phyloP scores from a whole-genome alignment of 2,113 vertebrate genomes.

The Lota lota region DNA sequence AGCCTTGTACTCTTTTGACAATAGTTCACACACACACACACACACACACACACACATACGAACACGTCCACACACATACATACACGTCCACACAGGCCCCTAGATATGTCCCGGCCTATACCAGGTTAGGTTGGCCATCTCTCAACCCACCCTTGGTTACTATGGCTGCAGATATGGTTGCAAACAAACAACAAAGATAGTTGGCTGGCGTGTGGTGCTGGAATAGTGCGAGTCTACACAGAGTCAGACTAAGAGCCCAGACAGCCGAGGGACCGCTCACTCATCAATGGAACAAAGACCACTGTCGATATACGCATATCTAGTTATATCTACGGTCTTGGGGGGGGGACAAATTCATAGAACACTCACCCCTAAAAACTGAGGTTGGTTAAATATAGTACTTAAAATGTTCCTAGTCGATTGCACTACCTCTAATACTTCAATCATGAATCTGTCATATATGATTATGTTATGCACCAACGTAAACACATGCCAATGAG shows the following conservation, averaged over 20 bases:
- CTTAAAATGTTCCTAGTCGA: too few relatives aligned
- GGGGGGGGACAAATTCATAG: too few relatives aligned
- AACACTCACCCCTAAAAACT: too few relatives aligned
- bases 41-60: constrained; percentile 5
- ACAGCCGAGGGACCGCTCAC: constrained; percentile 10
- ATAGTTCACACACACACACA: constrained; percentile 20
- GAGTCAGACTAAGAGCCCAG: constrained; percentile 2
- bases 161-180: constrained; percentile 27
- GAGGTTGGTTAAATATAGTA: too few relatives aligned
- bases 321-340: not conserved
- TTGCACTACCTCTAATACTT: too few relatives aligned
- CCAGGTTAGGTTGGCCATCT: constrained; percentile 12
- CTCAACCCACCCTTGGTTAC: constrained; percentile 16
- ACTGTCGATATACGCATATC: constrained; percentile 7
- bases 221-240: constrained; percentile 5
- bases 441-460: too few relatives aligned
- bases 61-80: constrained; percentile 8
- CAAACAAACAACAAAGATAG: constrained; percentile 37
- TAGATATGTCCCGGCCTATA: not conserved
- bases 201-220: constrained; percentile 15
- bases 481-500: too few relatives aligned
- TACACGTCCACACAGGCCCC: constrained; percentile 1
- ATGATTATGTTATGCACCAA: too few relatives aligned
- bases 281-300: constrained; percentile 24
- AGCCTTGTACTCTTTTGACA: constrained; percentile 50